phyloP scores from a whole-genome alignment of 2,113 vertebrate genomes.

The Microtus ochrogaster region DNA sequence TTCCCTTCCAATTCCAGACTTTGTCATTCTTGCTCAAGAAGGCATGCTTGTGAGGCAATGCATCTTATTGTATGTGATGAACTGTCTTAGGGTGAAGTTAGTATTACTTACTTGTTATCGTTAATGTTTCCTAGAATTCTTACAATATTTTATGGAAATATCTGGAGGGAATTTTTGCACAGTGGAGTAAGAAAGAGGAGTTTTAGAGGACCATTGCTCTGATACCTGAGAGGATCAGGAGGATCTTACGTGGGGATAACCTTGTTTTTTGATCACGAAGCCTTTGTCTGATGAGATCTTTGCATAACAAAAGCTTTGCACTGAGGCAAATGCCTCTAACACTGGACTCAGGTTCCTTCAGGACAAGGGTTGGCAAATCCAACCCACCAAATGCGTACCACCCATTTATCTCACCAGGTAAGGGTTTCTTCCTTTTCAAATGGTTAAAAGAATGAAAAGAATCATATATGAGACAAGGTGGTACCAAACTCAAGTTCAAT shows the following conservation, averaged over 20 bases:
- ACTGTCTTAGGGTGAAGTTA: constrained; percentile 8
- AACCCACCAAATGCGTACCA: neutral
- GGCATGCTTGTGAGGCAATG: neutral
- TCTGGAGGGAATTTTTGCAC: neutral
- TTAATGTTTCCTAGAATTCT: constrained; percentile 11
- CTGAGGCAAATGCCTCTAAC: neutral
- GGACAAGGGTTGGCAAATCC: neutral
- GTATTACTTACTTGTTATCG: constrained; percentile 6
- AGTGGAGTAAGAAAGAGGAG: neutral
- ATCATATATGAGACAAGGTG: neutral
- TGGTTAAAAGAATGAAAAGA: constrained; percentile 28
- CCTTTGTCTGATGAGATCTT: neutral
- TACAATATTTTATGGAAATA: neutral
- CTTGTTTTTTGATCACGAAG: neutral
- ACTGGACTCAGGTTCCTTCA: neutral
- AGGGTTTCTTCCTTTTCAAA: constrained; percentile 47
- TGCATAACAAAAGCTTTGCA: neutral
- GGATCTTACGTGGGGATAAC: neutral
- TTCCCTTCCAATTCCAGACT: neutral
- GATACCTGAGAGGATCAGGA: neutral
- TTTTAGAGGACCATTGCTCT: neutral
- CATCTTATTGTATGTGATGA: neutral
- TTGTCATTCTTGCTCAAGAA: neutral
- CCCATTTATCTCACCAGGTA: neutral
- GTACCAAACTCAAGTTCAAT: neutral